A percentile compares a stretch with the other conserved stretches of the same genome.
phyloP scores from a whole-genome alignment of 2,888 invertebrate species.

The Bombylius major region DNA sequence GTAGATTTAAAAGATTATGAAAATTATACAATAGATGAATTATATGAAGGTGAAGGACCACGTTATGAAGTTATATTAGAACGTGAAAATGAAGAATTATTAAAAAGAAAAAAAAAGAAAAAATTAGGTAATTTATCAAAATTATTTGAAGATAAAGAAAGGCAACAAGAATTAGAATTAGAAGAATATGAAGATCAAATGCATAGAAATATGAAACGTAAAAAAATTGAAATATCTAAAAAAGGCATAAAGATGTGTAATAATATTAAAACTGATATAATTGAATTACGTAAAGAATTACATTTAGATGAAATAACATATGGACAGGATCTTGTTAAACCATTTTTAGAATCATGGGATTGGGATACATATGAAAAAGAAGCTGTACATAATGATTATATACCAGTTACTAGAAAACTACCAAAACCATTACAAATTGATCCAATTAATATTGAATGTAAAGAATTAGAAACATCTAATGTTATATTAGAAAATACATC shows the following conservation, averaged over 20 bases:
- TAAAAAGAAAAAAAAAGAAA: conserved; percentile 43
- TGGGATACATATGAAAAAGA: conserved; percentile 52
- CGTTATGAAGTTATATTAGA: conserved; percentile 49
- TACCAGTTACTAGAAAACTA: conserved; percentile 38
- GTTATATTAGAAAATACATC: conserved; percentile 42
- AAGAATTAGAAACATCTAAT: conserved; percentile 40
- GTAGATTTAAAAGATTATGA: conserved; percentile 50
- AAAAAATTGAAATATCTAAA: conserved; percentile 32
- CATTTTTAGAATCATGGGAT: conserved; percentile 50
- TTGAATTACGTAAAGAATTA: conserved; percentile 33
- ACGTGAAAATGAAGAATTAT: conserved; percentile 44
- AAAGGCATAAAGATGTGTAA: conserved; percentile 32
- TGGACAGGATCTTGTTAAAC: conserved; percentile 41
- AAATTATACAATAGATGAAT: conserved; percentile 34
- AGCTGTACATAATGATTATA: conserved; percentile 38
- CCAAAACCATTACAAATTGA: conserved; percentile 41
- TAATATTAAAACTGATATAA: conserved; percentile 24
- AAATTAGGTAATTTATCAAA: conserved; percentile 52
- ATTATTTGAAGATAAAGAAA: conserved; percentile 66
- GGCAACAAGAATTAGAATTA: conserved; percentile 44
- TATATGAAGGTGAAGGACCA: conserved; percentile 61
- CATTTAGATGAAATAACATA: conserved; percentile 34
- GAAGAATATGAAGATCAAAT: conserved; percentile 41
- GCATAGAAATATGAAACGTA: conserved; percentile 44
- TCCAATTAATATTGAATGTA: conserved; percentile 23